Evolutionary conservation across 1,140 invertebrate species (phyloP).

Genomic region (Philopotamus ludificatus): DNA sequence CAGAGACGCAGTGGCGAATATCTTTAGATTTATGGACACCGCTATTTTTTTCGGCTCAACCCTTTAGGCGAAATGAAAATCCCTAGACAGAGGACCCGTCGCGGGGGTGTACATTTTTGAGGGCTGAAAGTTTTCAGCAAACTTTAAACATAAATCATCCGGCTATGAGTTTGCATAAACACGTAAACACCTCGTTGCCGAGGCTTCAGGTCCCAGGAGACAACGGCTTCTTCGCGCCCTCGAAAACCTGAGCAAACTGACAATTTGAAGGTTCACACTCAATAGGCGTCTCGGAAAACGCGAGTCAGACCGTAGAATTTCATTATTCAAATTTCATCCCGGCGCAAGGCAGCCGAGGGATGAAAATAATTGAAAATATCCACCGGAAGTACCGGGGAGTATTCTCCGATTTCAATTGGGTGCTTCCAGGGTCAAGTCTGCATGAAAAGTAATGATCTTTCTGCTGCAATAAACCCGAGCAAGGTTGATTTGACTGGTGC

Average conservation of each 20-base stretch:
- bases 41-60: slow-evolving; percentile 29
- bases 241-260: neutral
- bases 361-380: too few relatives aligned
- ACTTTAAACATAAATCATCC: slow-evolving; percentile 34
- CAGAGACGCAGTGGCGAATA: too few relatives aligned
- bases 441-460: neutral
- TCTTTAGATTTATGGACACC: slow-evolving; percentile 24
- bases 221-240: neutral
- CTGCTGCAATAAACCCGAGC: too few relatives aligned
- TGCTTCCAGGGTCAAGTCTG: slow-evolving; percentile 1
- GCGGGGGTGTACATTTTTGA: slow-evolving; percentile 17
- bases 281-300: neutral
- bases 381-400: too few relatives aligned
- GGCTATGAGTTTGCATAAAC: slow-evolving; percentile 32
- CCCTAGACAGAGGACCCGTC: slow-evolving; percentile 2
- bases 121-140: slow-evolving; percentile 26
- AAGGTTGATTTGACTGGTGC: too few relatives aligned
- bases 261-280: neutral
- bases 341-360: too few relatives aligned
- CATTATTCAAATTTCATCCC: neutral
- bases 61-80: slow-evolving; percentile 27
- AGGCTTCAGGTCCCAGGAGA: neutral
- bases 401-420: too few relatives aligned
- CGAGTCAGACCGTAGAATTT: neutral
- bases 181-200: slow-evolving; percentile 33